phyloP scores from a whole-genome alignment of 2,113 vertebrate genomes.

The Cinclus mexicanus region DNA sequence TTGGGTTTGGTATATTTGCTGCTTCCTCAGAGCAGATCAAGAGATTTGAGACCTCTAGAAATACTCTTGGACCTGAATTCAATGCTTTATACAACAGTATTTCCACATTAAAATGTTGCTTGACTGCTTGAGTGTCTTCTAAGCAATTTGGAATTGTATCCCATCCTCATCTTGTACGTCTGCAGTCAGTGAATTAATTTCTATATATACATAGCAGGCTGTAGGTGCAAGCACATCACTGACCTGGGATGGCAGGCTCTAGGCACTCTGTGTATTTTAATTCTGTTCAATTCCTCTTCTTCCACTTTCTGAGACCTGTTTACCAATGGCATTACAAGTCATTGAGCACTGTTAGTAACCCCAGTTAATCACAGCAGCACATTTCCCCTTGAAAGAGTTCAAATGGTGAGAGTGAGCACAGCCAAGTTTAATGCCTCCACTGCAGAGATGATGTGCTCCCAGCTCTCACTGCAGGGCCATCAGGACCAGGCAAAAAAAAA shows the following conservation, averaged over 20 bases:
- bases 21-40: not conserved
- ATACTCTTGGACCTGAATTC: not conserved
- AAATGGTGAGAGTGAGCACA: not conserved
- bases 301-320: constrained; percentile 26
- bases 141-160: not conserved
- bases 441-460: not conserved
- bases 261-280: not conserved
- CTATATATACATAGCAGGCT: not conserved
- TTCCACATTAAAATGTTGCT: constrained; percentile 5
- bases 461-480: not conserved
- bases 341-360: constrained; percentile 30
- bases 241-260: not conserved
- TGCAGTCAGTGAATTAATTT: constrained; percentile 36
- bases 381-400: constrained; percentile 43
- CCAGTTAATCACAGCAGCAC: constrained; percentile 23
- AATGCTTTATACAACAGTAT: not conserved
- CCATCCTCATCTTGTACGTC: constrained; percentile 34
- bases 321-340: constrained; percentile 11
- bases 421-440: not conserved
- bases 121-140: not conserved
- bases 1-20: not conserved
- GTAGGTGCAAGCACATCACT: not conserved
- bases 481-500: not conserved
- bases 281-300: not conserved
- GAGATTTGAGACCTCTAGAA: not conserved